These are phyloP conservation scores for Phasianus colchicus DNA, from an alignment of 2,113 vertebrate genomes.

Conservation along the genomic window DNA sequence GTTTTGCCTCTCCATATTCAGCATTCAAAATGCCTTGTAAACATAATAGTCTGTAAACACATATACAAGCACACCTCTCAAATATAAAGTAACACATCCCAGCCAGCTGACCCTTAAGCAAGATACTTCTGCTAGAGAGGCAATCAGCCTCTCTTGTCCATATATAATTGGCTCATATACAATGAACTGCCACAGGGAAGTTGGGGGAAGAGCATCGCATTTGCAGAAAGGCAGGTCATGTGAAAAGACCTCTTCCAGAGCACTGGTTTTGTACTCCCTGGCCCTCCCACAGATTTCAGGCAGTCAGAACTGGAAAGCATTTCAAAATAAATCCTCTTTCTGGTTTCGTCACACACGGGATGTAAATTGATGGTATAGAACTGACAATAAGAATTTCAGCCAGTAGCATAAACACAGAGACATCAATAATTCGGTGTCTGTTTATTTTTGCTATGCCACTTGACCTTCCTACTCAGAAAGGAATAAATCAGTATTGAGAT, in stretches of 20 bases:
- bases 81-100: background rate
- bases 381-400: background rate
- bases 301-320: background rate
- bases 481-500: background rate
- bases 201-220: background rate
- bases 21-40: background rate
- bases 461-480: background rate
- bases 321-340: background rate
- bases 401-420: background rate
- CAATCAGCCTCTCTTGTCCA: background rate
- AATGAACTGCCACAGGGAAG: background rate
- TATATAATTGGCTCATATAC: background rate
- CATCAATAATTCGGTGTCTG: background rate
- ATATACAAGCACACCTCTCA: rapidly evolving
- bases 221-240: background rate
- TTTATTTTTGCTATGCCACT: background rate
- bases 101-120: background rate
- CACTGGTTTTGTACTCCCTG: background rate
- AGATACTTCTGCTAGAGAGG: background rate
- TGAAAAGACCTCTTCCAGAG: background rate
- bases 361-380: background rate
- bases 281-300: background rate
- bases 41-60: background rate
- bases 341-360: background rate
- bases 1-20: background rate